Evolutionary conservation across 2,888 invertebrate species (phyloP).

Genomic region (Epinotia brunnichana): DNA sequence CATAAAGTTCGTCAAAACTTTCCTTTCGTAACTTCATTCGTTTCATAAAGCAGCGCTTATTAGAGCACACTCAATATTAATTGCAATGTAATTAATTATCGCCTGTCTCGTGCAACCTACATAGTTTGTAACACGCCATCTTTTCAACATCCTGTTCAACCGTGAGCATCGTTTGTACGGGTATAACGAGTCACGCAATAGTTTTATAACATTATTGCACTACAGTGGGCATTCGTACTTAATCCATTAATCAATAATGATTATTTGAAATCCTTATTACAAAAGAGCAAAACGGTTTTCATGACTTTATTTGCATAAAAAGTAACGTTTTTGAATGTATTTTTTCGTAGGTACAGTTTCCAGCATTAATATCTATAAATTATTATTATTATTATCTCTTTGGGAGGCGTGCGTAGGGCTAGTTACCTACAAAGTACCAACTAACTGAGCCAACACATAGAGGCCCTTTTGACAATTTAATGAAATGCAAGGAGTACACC

Average conservation of each 20-base stretch:
- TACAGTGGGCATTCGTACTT: not conserved
- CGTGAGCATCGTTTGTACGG: slow-evolving; percentile 27
- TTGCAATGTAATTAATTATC: slow-evolving; percentile 29
- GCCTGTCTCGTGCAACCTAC: slow-evolving; percentile 35
- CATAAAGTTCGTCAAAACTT: not conserved
- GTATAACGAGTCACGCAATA: slow-evolving; percentile 35
- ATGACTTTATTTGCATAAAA: no score
- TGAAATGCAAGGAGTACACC: no score
- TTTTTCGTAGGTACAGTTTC: no score
- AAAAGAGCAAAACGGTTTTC: no score
- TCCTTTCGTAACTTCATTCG: not conserved
- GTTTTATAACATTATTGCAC: not conserved
- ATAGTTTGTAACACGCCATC: slow-evolving; percentile 41
- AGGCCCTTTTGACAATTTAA: no score
- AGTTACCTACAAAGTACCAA: no score
- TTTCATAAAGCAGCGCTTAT: not conserved
- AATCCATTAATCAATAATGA: not conserved
- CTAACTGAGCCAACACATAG: no score
- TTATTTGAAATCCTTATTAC: no score
- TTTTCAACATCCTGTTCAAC: slow-evolving; percentile 38
- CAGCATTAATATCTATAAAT: no score
- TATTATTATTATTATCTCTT: no score
- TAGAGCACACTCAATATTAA: slow-evolving; percentile 11
- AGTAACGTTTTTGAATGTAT: no score
- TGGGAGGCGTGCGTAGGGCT: no score